Base-by-base conservation (phyloP, 2,888 invertebrate genomes). In the Drosophila buzzatii region DNA sequence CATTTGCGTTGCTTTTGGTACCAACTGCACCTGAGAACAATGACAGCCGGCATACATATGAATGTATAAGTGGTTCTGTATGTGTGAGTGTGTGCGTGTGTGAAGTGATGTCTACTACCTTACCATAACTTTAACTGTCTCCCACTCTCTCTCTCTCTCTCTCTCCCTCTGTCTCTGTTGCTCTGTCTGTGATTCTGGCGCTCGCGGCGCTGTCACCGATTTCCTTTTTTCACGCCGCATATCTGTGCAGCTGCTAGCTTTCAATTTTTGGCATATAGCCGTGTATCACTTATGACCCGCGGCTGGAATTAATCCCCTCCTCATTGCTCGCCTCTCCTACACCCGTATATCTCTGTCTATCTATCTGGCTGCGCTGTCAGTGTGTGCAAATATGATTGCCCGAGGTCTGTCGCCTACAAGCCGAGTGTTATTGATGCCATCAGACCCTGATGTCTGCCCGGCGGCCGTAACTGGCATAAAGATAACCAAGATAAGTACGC, bases 261-360 rank as follows among this genome's bases (percentile, higher is more conserved):
- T 87, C 76, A 76, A 71, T 89, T 89, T 84, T 89, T 85, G 90
- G 79, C 90, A 82, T 88, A 76, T 82, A 76, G 85, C 74, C 85
- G 64, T 85, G 88, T 82, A 73, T 79, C 85, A 74, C 82, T 73
- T 88, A 74, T 82, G 73, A 73, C 84, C 74, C 62, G 45, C 42
- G 85, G 73, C 71, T 41, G 49, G 73, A 59, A 60, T 53, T 27
- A 56, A 44, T 45, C 52, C 39, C 37, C 12, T 20, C 12, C 23
- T 35, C 31, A 7, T n/a, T 18, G 9, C n/a, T 18, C 33, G 5
- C 33, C 18, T 18, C 52, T 27, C 53, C 4, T 16, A 14, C 23
- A 37, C 35, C 52, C 37, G 35, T 41, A 39, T 18, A 39, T 18
- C 52, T 35, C 16, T 42, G 61, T 51, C 37, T 77, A 58, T 58